Percentiles rank a stretch among this genome's conserved stretches.
These are phyloP conservation scores for Globia sparganii DNA, from an alignment of 2,888 invertebrate genomes.

Conservation along the genomic window DNA sequence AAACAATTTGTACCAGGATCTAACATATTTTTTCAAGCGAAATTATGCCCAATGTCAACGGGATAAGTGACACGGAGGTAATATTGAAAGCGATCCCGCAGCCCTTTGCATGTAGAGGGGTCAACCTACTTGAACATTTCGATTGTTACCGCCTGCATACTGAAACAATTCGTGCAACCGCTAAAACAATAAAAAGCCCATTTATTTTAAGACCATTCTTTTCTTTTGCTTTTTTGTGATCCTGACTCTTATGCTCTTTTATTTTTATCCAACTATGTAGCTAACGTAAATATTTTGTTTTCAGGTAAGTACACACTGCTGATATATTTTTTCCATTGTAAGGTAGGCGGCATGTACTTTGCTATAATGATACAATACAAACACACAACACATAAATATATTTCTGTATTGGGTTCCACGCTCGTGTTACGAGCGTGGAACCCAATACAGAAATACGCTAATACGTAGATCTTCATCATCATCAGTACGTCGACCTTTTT, in stretches of 20 bases:
- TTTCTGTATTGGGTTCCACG: too few species aligned
- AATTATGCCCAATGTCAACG: constrained; percentile 69
- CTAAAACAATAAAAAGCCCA: constrained; percentile 78
- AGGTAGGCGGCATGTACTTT: constrained; percentile 24
- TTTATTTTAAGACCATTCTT: constrained; percentile 52
- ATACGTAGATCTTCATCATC: constrained; percentile 54
- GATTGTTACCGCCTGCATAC: constrained; percentile 81
- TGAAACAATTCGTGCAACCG: constrained; percentile 76
- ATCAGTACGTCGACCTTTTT: constrained; percentile 53
- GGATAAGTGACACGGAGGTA: constrained; percentile 62
- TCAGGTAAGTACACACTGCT: constrained; percentile 82
- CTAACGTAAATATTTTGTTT: constrained; percentile 71
- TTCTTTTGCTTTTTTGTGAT: constrained; percentile 48
- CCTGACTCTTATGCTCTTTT: constrained; percentile 43
- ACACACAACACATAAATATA: background rate
- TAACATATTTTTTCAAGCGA: constrained; percentile 65
- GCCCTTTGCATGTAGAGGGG: constrained; percentile 76
- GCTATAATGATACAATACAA: constrained; percentile 11
- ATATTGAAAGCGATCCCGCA: constrained; percentile 73
- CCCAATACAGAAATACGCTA: too few species aligned
- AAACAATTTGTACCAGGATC: constrained; percentile 81
- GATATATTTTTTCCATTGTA: constrained; percentile 29
- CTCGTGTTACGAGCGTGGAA: too few species aligned
- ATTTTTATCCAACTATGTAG: constrained; percentile 38
- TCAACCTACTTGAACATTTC: constrained; percentile 81